Evolutionary conservation across 1,140 invertebrate genomes (phyloP).

Genomic region (Cherax destructor): DNA sequence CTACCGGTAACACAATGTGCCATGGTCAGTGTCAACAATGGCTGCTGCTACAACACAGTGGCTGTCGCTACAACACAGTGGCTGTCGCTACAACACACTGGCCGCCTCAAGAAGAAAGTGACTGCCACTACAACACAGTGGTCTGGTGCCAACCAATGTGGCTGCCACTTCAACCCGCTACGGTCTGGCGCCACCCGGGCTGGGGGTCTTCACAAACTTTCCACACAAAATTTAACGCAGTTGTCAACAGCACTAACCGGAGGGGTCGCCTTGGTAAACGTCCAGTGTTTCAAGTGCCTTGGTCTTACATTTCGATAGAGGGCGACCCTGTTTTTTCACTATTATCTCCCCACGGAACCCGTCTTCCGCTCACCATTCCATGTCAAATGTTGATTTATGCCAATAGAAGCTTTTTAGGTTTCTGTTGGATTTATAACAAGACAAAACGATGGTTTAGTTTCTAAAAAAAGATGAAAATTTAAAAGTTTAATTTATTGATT

Average conservation of each 20-base stretch:
- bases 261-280: conserved; percentile 58
- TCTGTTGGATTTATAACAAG: conserved; percentile 67
- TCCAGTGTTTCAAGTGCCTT: conserved; percentile 69
- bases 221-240: conserved; percentile 68
- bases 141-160: conserved; percentile 36
- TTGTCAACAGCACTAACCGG: conserved; percentile 68
- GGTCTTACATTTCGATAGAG: conserved; percentile 69
- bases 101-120: no score
- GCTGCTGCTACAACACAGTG: no score
- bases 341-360: conserved; percentile 55
- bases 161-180: conserved; percentile 16
- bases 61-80: no score
- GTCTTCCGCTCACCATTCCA: conserved; percentile 53
- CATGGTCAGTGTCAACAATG: no score
- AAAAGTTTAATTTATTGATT: conserved; percentile 70
- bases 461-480: conserved; percentile 62
- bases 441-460: conserved; percentile 70
- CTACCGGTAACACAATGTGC: no score
- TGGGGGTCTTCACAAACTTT: conserved; percentile 65
- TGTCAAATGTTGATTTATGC: conserved; percentile 68
- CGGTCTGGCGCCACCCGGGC: conserved; percentile 47
- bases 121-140: neutral
- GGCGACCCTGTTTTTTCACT: conserved; percentile 58
- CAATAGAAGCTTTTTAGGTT: conserved; percentile 69
- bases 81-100: neutral